These are phyloP conservation scores for Luscinia megarhynchos DNA, from an alignment of 2,797 vertebrate species.

Conservation along the genomic window DNA sequence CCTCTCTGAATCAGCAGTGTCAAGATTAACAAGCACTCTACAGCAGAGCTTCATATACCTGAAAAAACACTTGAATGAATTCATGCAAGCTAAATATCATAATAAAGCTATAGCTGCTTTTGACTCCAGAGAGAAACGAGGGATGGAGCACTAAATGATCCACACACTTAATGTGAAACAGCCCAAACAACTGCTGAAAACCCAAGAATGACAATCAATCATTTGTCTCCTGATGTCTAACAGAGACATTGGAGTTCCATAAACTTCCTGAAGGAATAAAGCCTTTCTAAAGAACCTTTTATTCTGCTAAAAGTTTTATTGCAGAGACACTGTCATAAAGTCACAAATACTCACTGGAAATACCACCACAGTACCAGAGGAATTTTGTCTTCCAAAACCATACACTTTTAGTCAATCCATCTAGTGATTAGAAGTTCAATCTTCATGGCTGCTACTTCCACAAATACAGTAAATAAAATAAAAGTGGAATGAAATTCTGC, in stretches of 20 bases:
- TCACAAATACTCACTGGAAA: neutral
- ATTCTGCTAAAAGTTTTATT: neutral
- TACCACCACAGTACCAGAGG: neutral
- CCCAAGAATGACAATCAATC: neutral
- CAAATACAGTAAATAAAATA: neutral
- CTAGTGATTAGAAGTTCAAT: neutral
- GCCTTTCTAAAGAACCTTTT: neutral
- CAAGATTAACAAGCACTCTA: neutral
- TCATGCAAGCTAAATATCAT: neutral
- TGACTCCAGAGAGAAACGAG: neutral
- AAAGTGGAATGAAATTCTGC: neutral
- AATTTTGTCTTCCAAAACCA: neutral
- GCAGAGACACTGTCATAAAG: neutral
- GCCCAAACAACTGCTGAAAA: neutral
- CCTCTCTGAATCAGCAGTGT: neutral
- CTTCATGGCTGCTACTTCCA: neutral
- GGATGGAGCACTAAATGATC: neutral
- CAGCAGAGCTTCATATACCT: neutral
- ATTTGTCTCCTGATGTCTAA: neutral
- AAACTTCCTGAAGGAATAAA: neutral
- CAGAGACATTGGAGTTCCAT: neutral
- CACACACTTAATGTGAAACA: fast-evolving
- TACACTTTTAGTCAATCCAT: neutral
- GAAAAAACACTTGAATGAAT: neutral
- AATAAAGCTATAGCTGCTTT: neutral